A percentile compares a stretch with the other conserved stretches of the same genome.
These are phyloP conservation scores for Oophaga sylvatica DNA, from an alignment of 2,797 vertebrate species.

Conservation along the genomic window DNA sequence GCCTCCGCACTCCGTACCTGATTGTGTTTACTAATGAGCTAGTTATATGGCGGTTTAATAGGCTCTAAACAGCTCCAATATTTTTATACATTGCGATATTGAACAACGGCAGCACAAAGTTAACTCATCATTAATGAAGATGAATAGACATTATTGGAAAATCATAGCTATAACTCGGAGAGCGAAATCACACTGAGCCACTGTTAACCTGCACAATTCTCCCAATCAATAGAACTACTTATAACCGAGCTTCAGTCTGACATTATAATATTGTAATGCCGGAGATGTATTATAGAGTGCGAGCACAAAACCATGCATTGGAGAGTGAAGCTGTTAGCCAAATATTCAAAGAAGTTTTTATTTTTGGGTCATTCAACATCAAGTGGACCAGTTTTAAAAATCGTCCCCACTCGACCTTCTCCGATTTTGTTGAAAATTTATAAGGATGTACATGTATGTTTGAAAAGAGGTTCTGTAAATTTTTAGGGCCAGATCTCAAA, in stretches of 20 bases:
- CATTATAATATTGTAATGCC: constrained; percentile 17
- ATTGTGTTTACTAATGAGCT: constrained; percentile 33
- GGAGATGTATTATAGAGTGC: not conserved
- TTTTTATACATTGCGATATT: constrained; percentile 47
- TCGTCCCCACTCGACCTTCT: too few species aligned
- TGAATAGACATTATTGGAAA: constrained; percentile 53
- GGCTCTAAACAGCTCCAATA: constrained; percentile 36
- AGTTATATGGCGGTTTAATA: constrained; percentile 33
- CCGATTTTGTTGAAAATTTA: too few species aligned
- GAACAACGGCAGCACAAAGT: constrained; percentile 21
- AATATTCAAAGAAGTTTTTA: not conserved
- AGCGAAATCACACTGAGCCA: constrained; percentile 36
- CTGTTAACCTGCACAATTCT: constrained; percentile 43
- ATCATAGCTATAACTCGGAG: constrained; percentile 48
- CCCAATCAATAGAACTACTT: constrained; percentile 37
- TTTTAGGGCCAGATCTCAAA: too few species aligned
- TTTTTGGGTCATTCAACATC: too few species aligned
- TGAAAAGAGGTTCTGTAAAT: too few species aligned
- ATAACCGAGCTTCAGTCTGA: constrained; percentile 2
- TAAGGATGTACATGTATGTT: too few species aligned
- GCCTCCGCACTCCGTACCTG: not conserved
- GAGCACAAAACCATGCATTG: not conserved
- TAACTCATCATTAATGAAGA: constrained; percentile 56
- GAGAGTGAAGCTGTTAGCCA: not conserved
- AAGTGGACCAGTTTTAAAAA: too few species aligned